Conservation (phyloP, 2,113 vertebrate species). For the Eonycteris spelaea region DNA sequence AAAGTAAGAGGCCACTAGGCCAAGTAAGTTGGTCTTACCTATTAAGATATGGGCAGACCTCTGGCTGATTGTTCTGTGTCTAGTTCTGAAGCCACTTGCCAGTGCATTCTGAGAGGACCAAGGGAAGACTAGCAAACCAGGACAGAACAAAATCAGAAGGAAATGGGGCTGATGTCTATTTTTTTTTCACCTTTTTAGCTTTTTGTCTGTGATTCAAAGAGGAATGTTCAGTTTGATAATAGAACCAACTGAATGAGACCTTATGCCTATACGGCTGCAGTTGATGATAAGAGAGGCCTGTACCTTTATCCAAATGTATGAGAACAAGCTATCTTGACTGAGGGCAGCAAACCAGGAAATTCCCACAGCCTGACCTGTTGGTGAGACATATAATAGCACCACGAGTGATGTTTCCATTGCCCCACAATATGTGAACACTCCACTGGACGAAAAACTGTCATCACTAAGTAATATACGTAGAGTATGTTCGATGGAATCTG, state of each 20-base stretch:
- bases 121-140: background rate
- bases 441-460: background rate
- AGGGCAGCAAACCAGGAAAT: background rate
- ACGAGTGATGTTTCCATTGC: background rate
- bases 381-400: background rate
- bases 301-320: background rate
- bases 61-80: background rate
- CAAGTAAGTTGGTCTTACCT: background rate
- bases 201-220: background rate
- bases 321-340: background rate
- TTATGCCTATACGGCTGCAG: background rate
- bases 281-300: background rate
- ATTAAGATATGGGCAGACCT: background rate
- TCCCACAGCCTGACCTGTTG: background rate
- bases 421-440: background rate
- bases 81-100: background rate
- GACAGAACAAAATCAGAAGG: background rate
- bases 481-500: background rate
- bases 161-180: background rate
- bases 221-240: background rate
- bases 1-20: background rate
- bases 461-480: conserved; percentile 18
- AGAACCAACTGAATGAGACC: background rate
- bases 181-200: background rate
- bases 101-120: background rate